Conservation (phyloP, 2,888 invertebrate genomes). For the Nephrotoma appendiculata region DNA sequence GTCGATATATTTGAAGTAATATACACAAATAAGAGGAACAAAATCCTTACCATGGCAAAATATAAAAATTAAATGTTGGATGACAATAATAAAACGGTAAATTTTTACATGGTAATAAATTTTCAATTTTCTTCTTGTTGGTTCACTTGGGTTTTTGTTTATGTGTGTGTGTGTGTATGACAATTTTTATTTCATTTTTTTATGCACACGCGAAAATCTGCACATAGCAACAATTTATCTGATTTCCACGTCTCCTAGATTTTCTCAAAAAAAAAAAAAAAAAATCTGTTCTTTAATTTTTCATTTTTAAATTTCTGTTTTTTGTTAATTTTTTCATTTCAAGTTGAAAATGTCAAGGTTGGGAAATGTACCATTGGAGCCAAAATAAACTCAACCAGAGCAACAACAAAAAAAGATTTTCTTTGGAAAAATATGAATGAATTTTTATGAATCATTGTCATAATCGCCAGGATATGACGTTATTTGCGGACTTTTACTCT, state of each 20-base stretch:
- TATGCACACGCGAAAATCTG: not conserved
- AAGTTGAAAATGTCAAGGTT: not conserved
- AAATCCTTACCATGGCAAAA: not conserved
- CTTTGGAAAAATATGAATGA: not conserved
- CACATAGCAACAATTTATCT: not conserved
- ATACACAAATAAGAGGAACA: not conserved
- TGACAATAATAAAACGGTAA: not conserved
- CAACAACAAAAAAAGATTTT: not conserved
- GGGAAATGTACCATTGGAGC: not conserved
- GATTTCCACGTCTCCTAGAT: not conserved
- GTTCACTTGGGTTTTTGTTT: not conserved
- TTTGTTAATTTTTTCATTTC: not conserved
- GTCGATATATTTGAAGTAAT: not conserved
- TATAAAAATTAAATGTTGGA: not conserved
- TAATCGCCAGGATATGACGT: not conserved
- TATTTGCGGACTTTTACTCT: no score
- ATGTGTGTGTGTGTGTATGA: not conserved
- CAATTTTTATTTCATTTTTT: not conserved
- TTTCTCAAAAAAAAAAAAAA: not conserved
- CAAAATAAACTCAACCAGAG: not conserved
- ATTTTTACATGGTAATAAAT: not conserved
- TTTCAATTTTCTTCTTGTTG: not conserved
- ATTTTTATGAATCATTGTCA: not conserved
- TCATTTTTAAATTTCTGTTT: not conserved
- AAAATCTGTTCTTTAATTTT: not conserved